phyloP scores from a whole-genome alignment of 2,888 invertebrate species.

The Drosophila mercatorum region DNA sequence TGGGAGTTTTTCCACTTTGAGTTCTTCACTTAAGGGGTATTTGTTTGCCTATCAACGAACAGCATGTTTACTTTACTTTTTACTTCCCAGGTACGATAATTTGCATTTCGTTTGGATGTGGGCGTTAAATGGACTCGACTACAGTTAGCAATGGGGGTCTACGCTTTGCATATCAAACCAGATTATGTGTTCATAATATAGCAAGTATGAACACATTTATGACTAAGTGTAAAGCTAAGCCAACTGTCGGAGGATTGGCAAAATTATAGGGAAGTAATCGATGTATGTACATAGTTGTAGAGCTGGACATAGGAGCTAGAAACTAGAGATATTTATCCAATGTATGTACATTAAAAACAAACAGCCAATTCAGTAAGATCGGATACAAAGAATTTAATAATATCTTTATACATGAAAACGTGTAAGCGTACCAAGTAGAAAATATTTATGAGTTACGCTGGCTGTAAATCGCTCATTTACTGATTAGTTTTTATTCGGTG shows the following conservation, averaged over 20 bases:
- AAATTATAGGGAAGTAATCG: slow-evolving; percentile 19
- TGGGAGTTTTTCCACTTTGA: no score
- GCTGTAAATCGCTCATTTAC: no score
- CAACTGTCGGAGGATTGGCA: slow-evolving; percentile 23
- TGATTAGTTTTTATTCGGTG: no score
- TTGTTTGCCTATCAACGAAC: neutral
- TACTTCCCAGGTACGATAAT: slow-evolving; percentile 30
- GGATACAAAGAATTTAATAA: no score
- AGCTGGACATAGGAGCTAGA: no score
- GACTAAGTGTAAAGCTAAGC: slow-evolving; percentile 40
- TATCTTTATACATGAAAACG: no score
- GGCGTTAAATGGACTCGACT: slow-evolving; percentile 34
- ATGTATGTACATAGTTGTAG: neutral
- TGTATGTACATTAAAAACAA: no score
- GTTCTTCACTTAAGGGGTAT: slow-evolving; percentile 4
- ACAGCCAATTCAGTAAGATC: no score
- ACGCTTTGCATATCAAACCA: slow-evolving; percentile 61
- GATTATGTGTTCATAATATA: slow-evolving; percentile 27
- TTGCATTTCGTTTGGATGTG: slow-evolving; percentile 39
- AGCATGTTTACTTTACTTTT: neutral
- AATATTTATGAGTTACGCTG: neutral
- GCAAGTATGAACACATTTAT: slow-evolving; percentile 35
- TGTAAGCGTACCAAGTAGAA: no score
- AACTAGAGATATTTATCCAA: no score
- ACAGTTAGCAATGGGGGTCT: slow-evolving; percentile 37